phyloP scores from a whole-genome alignment of 2,113 vertebrate species.

The Struthio camelus region DNA sequence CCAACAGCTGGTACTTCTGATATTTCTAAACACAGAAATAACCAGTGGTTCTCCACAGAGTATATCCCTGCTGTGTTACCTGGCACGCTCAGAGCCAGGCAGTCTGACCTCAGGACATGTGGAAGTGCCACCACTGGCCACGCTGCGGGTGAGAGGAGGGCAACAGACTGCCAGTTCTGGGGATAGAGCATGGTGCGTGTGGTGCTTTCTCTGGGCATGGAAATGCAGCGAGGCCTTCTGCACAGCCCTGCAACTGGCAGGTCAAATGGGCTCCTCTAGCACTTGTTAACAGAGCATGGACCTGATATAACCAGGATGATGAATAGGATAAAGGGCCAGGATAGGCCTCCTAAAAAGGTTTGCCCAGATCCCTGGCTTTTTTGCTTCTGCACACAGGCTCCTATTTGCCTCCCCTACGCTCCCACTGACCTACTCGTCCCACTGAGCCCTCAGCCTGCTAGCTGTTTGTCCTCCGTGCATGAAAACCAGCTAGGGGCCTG shows the following conservation, averaged over 20 bases:
- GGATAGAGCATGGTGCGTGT: not conserved
- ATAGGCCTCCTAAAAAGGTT: not conserved
- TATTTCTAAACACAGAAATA: not conserved
- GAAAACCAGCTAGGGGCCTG: constrained; percentile 38
- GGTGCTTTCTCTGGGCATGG: not conserved
- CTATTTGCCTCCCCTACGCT: not conserved
- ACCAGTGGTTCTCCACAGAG: not conserved
- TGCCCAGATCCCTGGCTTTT: not conserved
- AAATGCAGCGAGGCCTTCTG: not conserved
- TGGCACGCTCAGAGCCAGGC: not conserved
- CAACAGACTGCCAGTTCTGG: accelerated
- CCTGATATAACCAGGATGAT: not conserved
- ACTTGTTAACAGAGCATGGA: not conserved
- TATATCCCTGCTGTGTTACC: not conserved
- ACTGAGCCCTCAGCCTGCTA: not conserved
- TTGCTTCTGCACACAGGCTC: not conserved
- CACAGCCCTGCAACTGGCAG: accelerated
- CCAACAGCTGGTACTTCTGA: not conserved
- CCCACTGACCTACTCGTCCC: not conserved
- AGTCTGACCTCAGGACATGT: not conserved
- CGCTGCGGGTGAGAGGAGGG: not conserved
- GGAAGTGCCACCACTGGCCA: not conserved
- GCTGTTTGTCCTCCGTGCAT: constrained; percentile 49
- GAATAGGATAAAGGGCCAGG: not conserved
- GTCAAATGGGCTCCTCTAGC: not conserved